A percentile compares a stretch with the other conserved stretches of the same genome.
These are phyloP conservation scores for Barypeithes pellucidus DNA, from an alignment of 2,888 invertebrate genomes.

Conservation along the genomic window DNA sequence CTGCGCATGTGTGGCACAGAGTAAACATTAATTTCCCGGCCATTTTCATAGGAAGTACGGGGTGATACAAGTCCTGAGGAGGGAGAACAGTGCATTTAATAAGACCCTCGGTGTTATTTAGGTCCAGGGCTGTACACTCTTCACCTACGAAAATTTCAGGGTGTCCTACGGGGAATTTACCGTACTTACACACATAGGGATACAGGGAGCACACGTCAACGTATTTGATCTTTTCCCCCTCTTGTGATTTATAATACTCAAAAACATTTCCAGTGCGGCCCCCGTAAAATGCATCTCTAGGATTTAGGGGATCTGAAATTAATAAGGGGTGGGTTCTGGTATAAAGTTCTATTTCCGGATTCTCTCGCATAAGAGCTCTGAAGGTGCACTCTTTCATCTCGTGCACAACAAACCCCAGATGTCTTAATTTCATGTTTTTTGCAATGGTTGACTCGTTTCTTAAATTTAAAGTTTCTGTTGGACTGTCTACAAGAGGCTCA, in stretches of 20 bases:
- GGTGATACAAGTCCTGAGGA: constrained; percentile 25
- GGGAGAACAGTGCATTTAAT: constrained; percentile 55
- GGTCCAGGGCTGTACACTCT: constrained; percentile 40
- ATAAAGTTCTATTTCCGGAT: no score
- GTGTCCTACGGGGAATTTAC: constrained; percentile 59
- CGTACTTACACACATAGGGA: constrained; percentile 60
- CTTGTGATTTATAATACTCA: constrained; percentile 30
- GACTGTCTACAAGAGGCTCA: not conserved
- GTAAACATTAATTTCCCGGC: not conserved
- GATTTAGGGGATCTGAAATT: no score
- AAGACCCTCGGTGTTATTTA: constrained; percentile 34
- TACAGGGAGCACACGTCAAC: constrained; percentile 58
- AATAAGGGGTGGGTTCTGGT: not conserved
- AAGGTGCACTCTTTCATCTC: not conserved
- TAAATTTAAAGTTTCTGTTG: not conserved
- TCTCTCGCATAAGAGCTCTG: not conserved
- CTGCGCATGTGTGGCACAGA: not conserved
- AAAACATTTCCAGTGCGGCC: not conserved
- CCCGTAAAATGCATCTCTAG: not conserved
- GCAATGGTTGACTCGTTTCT: not conserved
- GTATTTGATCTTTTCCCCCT: constrained; percentile 55
- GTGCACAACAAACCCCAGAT: not conserved
- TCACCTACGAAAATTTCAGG: no score
- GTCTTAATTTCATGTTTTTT: not conserved
- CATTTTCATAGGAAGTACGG: no score